Base-by-base conservation (phyloP, 2,888 invertebrate genomes). In the Andrena praecox region DNA sequence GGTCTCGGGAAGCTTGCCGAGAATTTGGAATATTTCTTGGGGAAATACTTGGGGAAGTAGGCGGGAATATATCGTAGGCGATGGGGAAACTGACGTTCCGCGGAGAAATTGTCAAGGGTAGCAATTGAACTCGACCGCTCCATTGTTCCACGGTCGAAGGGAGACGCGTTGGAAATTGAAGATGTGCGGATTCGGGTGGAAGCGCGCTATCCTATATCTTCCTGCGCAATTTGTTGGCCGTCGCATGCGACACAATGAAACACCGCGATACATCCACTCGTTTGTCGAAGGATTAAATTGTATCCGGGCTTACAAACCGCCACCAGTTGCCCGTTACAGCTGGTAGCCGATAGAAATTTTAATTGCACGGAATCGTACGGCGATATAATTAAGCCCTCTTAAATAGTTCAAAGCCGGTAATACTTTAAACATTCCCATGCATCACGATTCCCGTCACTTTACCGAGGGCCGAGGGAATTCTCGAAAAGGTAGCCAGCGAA, bases 261-360 rank as follows among this genome's bases (percentile, higher is more conserved):
- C 62, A 73, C 60, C 24, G 29, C 60, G 77, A 67, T 67, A 67
- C 50, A 35, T 54, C 63, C 63, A 48, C 33, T 35, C 68, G 78
- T 79, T 75, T 75, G 75, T 75, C 78, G 63, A 75, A 69, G 75
- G 75, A 75, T 79, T 79, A 75, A 75, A 79, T 75, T 48, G 68
- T 62, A 63, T 62, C 67, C 31, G 31, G 56, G 62, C 56, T 74
- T 68, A 74, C 67, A 54, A 75, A 67, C 64, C 66, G 56, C 78
- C 75, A 79, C 78, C 68, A 79, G 75, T 79, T 79, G 78, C 75
- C 75, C 31, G 20, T n/a, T 20, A 66, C 31, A 42, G 27, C 74
- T 35, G 59, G 20, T 56, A n/a, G 20, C 56, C 78, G 33, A 63
- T 75, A 33, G 31, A 48, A 64, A 79, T 74, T 74, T 74, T 74